Conservation (phyloP, 2,797 vertebrate genomes). For the Pangasius larnaudii region DNA sequence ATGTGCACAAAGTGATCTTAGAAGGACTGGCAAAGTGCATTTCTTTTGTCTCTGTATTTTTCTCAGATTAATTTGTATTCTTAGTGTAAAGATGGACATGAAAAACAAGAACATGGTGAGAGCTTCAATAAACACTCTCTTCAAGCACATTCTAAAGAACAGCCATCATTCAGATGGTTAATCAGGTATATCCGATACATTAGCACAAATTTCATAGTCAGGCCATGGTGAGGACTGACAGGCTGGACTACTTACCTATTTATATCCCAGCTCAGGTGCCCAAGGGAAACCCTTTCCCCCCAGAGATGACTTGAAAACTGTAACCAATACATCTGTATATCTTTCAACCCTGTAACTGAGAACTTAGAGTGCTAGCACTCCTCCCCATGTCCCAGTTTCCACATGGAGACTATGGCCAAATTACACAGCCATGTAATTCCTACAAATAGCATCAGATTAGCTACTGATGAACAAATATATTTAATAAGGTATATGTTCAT, state of each 20-base stretch:
- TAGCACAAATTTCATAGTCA: conserved; percentile 44
- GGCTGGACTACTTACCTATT: conserved; percentile 54
- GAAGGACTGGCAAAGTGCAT: neutral
- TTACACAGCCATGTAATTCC: neutral
- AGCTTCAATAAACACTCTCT: neutral
- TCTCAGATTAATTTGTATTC: neutral
- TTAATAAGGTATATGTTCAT: neutral
- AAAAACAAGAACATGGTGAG: neutral
- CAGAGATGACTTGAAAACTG: conserved; percentile 51
- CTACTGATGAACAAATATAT: neutral
- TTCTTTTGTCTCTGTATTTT: neutral
- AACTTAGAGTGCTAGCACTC: conserved; percentile 32
- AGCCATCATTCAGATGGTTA: conserved; percentile 16
- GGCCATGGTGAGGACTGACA: conserved; percentile 43
- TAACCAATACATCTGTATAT: conserved; percentile 52
- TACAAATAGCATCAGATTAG: neutral
- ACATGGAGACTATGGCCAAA: neutral
- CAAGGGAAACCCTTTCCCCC: conserved; percentile 60
- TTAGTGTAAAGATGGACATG: neutral
- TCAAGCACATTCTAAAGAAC: neutral
- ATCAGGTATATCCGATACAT: conserved; percentile 38
- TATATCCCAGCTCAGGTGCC: conserved; percentile 59
- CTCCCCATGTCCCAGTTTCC: conserved; percentile 43
- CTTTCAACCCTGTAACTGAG: conserved; percentile 58
- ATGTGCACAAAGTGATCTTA: neutral